Evolutionary conservation across 2,113 vertebrate species (phyloP).

Genomic region (Hiodon tergisus): DNA sequence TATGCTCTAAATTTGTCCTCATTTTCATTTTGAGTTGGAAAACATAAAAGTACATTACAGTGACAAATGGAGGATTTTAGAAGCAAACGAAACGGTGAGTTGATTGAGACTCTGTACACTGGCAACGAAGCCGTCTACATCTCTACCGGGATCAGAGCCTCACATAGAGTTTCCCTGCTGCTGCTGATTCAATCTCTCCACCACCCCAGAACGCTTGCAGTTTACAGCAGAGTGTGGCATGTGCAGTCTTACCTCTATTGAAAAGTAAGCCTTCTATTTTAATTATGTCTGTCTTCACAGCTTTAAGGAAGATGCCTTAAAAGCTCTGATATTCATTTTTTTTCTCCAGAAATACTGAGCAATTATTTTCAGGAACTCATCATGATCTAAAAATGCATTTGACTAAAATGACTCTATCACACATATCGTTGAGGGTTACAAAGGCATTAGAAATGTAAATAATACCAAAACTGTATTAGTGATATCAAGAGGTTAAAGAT

Average conservation of each 20-base stretch:
- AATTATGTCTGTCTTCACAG: neutral
- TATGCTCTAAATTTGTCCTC: slow-evolving; percentile 47
- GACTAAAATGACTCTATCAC: neutral
- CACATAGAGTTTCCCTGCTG: no score
- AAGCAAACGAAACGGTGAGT: no score
- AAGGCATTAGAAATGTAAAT: neutral
- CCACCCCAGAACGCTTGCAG: no score
- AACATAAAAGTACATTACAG: slow-evolving; percentile 32
- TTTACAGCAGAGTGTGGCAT: no score
- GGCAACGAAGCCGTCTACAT: no score
- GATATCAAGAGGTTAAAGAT: neutral
- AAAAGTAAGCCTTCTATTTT: no score
- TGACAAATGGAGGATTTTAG: slow-evolving; percentile 37
- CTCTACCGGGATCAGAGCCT: no score
- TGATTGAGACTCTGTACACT: no score
- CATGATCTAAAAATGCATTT: neutral
- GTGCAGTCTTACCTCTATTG: no score
- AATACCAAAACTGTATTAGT: neutral
- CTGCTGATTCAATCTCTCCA: no score
- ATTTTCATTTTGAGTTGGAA: slow-evolving; percentile 49
- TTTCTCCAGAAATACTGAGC: neutral
- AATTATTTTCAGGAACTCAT: neutral
- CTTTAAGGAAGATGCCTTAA: neutral
- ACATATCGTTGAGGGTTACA: neutral
- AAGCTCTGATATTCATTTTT: neutral